Evolutionary conservation across 2,888 invertebrate species (phyloP), one percentile per base, ranked within the genome.

Genomic region (Selenia dentaria): DNA sequence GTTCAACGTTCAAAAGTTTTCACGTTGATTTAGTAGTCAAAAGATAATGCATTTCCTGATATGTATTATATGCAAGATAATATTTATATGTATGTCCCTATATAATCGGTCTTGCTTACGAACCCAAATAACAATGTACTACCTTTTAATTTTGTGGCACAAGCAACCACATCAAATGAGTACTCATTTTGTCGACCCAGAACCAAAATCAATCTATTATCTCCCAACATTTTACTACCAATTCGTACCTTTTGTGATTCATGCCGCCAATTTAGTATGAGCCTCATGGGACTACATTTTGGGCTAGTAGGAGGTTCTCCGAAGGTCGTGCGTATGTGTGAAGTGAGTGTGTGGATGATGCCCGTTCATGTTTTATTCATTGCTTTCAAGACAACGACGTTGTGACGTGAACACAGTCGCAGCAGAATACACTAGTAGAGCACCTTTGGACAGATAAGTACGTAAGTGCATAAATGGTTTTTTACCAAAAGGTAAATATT

Each of bases 331-430:
- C 52, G 63, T 58, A 69, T 61, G 71, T 75, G 74, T 71, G 70
- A 77, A 76, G 73, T 72, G 71, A 76, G 76, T 68, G 40, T 47
- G 47, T 70, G 69, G 69, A 69, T 72, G 73, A 83, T 74, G 72
- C 67, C 59, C 50, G 52, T 64, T 57, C 62, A 83, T 87, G 83
- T 83, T 78, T 85, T 83, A 87, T 87, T 87, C 83, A 86, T 76
- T 59, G 59, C 60, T 59, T 63, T 67, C 66, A 77, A 80, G 74
- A 79, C 78, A 78, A 76, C 78, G 78, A 74, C 68, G 68, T 61
- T 70, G 73, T 70, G 78, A 78, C 71, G 74, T 68, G 76, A 72
- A 73, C 73, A 29, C 16, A 14, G 3, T 3, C 10, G 5, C 47
- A 14, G 9, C 24, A 39, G 9, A 39, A 8, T 35, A 22, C 16